phyloP scores from a whole-genome alignment of 2,113 vertebrate genomes.

The Stigmatopora argus region DNA sequence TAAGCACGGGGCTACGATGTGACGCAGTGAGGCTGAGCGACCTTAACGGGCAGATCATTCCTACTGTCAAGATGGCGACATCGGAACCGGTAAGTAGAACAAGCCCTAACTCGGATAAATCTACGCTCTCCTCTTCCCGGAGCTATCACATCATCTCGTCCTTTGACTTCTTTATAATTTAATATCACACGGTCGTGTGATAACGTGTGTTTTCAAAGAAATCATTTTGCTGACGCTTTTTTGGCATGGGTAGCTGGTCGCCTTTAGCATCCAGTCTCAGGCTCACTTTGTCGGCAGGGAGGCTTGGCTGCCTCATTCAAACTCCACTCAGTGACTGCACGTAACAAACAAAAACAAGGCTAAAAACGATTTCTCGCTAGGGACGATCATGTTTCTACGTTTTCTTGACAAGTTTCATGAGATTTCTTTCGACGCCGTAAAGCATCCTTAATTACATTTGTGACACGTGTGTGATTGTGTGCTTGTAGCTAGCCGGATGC shows the following conservation, averaged over 20 bases:
- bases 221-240: not conserved
- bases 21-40: conserved; percentile 54
- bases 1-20: conserved; percentile 54
- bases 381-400: not conserved
- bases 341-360: not conserved
- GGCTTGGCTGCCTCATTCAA: conserved; percentile 54
- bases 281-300: conserved; percentile 59
- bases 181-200: not conserved
- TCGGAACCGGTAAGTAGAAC: conserved; percentile 77
- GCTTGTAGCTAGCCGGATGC: not conserved
- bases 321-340: conserved; percentile 11
- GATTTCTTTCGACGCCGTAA: not conserved
- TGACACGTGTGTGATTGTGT: conserved; percentile 13
- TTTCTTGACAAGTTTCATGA: not conserved
- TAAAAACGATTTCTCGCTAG: not conserved
- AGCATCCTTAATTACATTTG: not conserved
- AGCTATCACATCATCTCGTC: not conserved
- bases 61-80: conserved; percentile 78
- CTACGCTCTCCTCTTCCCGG: not conserved
- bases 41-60: conserved; percentile 60
- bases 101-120: conserved; percentile 15
- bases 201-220: not conserved
- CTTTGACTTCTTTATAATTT: fast-evolving
- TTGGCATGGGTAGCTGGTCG: conserved; percentile 47
- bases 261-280: conserved; percentile 57